phyloP scores from a whole-genome alignment of 1,140 invertebrate genomes.

The Cherax destructor region DNA sequence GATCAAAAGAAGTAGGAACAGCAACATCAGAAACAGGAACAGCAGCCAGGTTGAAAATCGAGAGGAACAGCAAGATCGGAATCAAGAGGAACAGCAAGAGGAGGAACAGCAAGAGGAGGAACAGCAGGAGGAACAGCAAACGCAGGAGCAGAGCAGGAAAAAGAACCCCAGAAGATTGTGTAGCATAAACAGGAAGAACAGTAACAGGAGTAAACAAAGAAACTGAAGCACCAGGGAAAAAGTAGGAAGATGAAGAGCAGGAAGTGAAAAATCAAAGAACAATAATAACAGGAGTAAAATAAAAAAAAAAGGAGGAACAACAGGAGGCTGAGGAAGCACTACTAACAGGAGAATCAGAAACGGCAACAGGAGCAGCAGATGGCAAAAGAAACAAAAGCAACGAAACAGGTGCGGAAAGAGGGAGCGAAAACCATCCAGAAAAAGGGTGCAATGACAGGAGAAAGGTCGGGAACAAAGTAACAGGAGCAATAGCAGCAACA shows the following conservation, averaged over 20 bases:
- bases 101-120: background rate
- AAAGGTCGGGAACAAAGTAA: too few species aligned
- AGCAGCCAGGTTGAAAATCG: background rate
- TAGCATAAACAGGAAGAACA: too few species aligned
- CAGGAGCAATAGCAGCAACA: too few species aligned
- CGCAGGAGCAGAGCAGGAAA: background rate
- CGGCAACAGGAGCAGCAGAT: background rate
- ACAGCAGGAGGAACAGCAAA: background rate
- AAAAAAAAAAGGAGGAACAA: too few species aligned
- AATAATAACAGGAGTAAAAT: too few species aligned
- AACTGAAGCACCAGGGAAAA: background rate
- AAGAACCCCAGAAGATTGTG: background rate
- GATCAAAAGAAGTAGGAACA: background rate
- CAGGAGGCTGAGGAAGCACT: too few species aligned
- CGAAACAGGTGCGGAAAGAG: too few species aligned
- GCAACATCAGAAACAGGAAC: background rate
- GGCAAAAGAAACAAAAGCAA: background rate
- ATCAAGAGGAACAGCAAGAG: background rate
- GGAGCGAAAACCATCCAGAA: too few species aligned
- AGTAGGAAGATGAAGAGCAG: background rate
- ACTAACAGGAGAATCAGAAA: background rate
- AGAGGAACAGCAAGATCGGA: slow-evolving; percentile 12
- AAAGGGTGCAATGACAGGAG: too few species aligned
- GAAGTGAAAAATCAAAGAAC: background rate
- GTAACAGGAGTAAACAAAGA: background rate